A percentile compares a stretch with the other conserved stretches of the same genome.
phyloP scores from a whole-genome alignment of 1,140 invertebrate genomes.

The Platyscapa corneri region DNA sequence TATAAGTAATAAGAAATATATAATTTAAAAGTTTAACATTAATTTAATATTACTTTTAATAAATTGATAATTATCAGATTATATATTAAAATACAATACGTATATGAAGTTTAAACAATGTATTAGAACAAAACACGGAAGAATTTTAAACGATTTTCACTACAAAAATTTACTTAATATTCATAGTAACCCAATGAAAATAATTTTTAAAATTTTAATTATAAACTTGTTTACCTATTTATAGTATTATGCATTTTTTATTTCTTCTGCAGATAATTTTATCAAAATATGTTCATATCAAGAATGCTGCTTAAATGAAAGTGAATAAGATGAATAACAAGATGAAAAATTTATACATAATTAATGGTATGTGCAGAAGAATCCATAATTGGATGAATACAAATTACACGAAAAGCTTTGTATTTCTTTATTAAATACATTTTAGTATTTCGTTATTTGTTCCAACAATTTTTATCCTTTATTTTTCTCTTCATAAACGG shows the following conservation, averaged over 20 bases:
- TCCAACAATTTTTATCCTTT: background rate
- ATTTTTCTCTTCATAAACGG: background rate
- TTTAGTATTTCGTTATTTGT: background rate
- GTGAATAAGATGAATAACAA: conserved; percentile 1
- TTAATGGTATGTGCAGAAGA: background rate
- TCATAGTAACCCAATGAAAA: background rate
- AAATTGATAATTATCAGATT: too few relatives aligned
- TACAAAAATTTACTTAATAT: background rate
- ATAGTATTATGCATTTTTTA: background rate
- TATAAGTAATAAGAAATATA: too few relatives aligned
- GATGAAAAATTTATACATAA: background rate
- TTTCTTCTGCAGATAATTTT: background rate
- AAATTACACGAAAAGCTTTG: conserved; percentile 21
- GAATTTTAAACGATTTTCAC: conserved; percentile 8
- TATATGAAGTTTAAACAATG: background rate
- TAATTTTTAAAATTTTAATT: background rate
- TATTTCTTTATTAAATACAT: background rate
- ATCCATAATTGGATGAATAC: background rate
- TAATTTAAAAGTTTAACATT: too few relatives aligned
- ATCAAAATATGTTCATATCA: conserved; percentile 17
- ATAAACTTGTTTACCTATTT: conserved; percentile 15
- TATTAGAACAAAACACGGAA: background rate
- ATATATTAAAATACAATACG: background rate
- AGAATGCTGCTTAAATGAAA: conserved; percentile 11
- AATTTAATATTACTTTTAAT: too few relatives aligned